Conservation (phyloP, 1,140 invertebrate species). For the Triops cancriformis region DNA sequence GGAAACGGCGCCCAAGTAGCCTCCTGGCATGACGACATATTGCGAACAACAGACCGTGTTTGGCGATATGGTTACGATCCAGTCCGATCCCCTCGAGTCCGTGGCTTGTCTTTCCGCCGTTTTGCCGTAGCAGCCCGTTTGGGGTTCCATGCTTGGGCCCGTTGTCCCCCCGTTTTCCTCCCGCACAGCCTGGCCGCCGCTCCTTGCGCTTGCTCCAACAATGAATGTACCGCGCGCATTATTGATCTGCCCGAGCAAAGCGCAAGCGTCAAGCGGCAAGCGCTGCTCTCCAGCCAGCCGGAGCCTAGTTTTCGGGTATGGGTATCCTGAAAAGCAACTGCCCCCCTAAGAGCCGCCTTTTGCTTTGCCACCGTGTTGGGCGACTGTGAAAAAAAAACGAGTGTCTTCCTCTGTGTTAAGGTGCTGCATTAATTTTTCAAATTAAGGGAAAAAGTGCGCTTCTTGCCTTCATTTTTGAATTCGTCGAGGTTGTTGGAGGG, state of each 20-base stretch:
- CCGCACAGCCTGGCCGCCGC: not conserved
- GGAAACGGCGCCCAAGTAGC: too few relatives aligned
- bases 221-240: constrained; percentile 1
- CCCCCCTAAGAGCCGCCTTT: not conserved
- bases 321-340: not conserved
- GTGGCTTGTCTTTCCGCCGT: too few relatives aligned
- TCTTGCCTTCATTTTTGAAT: too few relatives aligned
- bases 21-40: too few relatives aligned
- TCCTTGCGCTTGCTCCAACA: not conserved
- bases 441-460: too few relatives aligned
- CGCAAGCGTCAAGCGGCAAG: not conserved
- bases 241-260: not conserved
- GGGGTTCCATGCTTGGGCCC: too few relatives aligned
- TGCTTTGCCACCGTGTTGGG: not conserved
- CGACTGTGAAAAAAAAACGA: not conserved
- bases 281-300: not conserved
- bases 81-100: too few relatives aligned
- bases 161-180: too few relatives aligned
- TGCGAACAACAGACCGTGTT: too few relatives aligned
- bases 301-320: not conserved
- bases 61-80: too few relatives aligned
- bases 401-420: not conserved
- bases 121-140: too few relatives aligned
- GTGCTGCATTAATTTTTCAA: not conserved
- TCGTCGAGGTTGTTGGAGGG: too few relatives aligned